A percentile compares a stretch with the other conserved stretches of the same genome.
Conservation (phyloP, 1,140 invertebrate genomes). For the Bombus sylvicola region DNA sequence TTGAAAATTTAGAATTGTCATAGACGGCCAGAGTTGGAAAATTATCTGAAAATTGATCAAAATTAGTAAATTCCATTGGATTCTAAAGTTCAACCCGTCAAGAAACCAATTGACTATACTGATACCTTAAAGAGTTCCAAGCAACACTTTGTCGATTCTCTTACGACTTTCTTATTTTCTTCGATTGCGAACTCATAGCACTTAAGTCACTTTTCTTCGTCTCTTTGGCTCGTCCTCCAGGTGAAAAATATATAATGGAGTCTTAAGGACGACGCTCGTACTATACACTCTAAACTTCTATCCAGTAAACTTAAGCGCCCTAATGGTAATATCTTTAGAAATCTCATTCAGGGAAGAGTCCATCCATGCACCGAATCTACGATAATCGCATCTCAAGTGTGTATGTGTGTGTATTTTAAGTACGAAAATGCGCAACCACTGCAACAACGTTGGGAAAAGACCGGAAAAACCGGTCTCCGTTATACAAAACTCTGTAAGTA, state of each 20-base stretch:
- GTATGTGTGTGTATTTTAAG: background rate
- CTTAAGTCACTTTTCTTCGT: no score
- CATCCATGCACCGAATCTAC: constrained; percentile 39
- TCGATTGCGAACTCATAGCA: background rate
- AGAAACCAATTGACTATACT: background rate
- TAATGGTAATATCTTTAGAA: constrained; percentile 14
- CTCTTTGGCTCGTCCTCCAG: background rate
- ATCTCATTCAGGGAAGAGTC: constrained; percentile 8
- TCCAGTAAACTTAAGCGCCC: background rate
- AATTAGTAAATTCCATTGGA: background rate
- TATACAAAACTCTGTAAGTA: constrained; percentile 39
- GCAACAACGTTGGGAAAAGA: background rate
- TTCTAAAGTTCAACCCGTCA: background rate
- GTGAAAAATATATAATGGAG: constrained; percentile 10
- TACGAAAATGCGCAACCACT: constrained; percentile 37
- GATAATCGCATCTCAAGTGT: background rate
- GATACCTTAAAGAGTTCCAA: background rate
- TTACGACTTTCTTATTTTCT: background rate
- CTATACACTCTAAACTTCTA: background rate
- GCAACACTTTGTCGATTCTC: background rate
- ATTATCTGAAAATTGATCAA: background rate
- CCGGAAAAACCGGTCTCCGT: background rate
- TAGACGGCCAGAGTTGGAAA: background rate
- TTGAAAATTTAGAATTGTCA: background rate
- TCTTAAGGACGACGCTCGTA: background rate